phyloP scores from a whole-genome alignment of 2,113 vertebrate genomes.

The Gnathonemus longibarbis region DNA sequence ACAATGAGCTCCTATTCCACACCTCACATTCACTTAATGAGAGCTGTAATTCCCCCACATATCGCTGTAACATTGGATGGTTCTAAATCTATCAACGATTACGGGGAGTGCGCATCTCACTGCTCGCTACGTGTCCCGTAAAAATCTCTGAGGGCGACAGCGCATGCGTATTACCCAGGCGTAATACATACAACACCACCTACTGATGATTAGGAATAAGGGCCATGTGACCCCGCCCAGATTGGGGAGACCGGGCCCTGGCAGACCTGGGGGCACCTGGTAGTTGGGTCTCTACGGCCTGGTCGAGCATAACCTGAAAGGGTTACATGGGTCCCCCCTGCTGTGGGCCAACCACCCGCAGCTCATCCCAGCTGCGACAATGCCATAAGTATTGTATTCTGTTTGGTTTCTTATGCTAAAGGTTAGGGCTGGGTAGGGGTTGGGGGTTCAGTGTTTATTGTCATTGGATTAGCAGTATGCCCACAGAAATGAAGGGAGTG shows the following conservation, averaged over 20 bases:
- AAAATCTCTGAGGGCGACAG: too few species aligned
- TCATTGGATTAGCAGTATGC: background rate
- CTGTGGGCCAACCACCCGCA: background rate
- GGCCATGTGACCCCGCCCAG: background rate
- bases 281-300: background rate
- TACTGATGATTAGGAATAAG: background rate
- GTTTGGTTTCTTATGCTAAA: background rate
- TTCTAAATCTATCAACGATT: too few species aligned
- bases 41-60: too few species aligned
- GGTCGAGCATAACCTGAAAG: background rate
- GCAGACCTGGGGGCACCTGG: too few species aligned
- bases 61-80: too few species aligned
- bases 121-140: too few species aligned
- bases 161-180: too few species aligned
- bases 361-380: background rate
- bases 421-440: background rate
- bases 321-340: background rate
- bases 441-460: background rate
- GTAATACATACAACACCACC: too few species aligned
- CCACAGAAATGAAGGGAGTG: background rate
- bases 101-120: too few species aligned
- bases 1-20: too few species aligned
- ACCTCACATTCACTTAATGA: too few species aligned
- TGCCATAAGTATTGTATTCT: background rate
- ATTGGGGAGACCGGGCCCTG: too few species aligned